Evolutionary conservation across 2,888 invertebrate species (phyloP).

Genomic region (Monochamus alternatus): DNA sequence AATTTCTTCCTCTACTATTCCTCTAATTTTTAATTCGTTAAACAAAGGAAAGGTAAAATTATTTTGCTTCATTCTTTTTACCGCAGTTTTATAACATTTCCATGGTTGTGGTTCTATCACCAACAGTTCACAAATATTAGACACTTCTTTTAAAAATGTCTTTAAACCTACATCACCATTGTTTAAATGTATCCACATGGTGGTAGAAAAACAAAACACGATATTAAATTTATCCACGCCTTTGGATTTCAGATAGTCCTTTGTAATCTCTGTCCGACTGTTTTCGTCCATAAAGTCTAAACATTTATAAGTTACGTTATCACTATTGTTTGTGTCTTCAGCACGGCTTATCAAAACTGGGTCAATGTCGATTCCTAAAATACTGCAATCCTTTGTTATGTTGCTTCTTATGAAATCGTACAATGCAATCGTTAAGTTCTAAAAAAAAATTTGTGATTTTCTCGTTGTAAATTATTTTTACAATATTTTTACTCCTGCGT

Average conservation of each 20-base stretch:
- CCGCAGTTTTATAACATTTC: constrained; percentile 87
- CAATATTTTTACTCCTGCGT: constrained; percentile 77
- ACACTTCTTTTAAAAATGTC: constrained; percentile 76
- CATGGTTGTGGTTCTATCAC: constrained; percentile 89
- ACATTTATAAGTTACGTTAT: constrained; percentile 74
- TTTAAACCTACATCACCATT: constrained; percentile 83
- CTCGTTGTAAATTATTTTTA: constrained; percentile 11
- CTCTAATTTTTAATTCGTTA: constrained; percentile 75
- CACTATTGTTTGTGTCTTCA: constrained; percentile 70
- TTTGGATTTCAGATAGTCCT: constrained; percentile 70
- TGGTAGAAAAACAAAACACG: constrained; percentile 86
- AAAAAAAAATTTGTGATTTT: constrained; percentile 59
- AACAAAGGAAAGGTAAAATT: constrained; percentile 76
- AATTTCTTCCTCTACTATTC: constrained; percentile 77
- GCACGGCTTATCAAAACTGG: constrained; percentile 80
- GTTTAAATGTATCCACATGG: constrained; percentile 94
- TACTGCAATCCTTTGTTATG: constrained; percentile 68
- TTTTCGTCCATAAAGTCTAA: constrained; percentile 75
- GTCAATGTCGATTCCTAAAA: constrained; percentile 86
- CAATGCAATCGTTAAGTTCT: constrained; percentile 79
- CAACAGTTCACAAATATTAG: constrained; percentile 73
- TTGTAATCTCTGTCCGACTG: constrained; percentile 67
- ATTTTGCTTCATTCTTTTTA: constrained; percentile 79
- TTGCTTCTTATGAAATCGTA: constrained; percentile 72
- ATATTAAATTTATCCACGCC: constrained; percentile 76